These are phyloP conservation scores for Drosophila repleta DNA, from an alignment of 1,140 invertebrate genomes.

Conservation along the genomic window DNA sequence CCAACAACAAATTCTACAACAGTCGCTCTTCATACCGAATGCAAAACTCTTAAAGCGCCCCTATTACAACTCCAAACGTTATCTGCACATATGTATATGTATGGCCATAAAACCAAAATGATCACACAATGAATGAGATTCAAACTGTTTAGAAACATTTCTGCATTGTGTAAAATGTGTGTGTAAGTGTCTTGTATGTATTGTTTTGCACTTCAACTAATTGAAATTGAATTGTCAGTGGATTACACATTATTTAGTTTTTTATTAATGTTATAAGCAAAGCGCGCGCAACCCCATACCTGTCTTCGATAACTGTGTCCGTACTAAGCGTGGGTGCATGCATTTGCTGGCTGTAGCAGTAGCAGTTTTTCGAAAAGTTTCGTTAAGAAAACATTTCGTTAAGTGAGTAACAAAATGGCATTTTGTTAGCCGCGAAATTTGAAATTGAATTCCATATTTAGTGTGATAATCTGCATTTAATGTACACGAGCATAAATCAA, in stretches of 20 bases:
- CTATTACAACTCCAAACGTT: background rate
- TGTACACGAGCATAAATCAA: constrained; percentile 74
- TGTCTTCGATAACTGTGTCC: background rate
- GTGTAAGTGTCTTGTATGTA: no score
- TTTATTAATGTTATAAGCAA: background rate
- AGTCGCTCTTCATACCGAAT: background rate
- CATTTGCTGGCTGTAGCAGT: background rate
- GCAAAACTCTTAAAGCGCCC: constrained; percentile 7
- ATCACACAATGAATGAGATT: constrained; percentile 8
- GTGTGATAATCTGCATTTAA: constrained; percentile 37
- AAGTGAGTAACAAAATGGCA: constrained; percentile 7
- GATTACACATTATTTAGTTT: background rate
- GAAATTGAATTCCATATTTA: background rate
- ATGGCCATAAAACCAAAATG: constrained; percentile 9
- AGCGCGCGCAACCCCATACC: background rate
- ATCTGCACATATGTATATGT: background rate
- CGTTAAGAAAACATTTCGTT: background rate
- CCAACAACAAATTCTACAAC: background rate
- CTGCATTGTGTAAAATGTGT: background rate
- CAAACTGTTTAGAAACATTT: background rate
- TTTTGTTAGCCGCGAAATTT: background rate
- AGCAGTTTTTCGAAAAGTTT: constrained; percentile 9
- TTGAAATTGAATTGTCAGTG: background rate
- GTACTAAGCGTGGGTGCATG: constrained; percentile 14
- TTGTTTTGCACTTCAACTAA: background rate